Base-by-base conservation (phyloP, 1,140 invertebrate genomes). In the Maconellicoccus hirsutus region DNA sequence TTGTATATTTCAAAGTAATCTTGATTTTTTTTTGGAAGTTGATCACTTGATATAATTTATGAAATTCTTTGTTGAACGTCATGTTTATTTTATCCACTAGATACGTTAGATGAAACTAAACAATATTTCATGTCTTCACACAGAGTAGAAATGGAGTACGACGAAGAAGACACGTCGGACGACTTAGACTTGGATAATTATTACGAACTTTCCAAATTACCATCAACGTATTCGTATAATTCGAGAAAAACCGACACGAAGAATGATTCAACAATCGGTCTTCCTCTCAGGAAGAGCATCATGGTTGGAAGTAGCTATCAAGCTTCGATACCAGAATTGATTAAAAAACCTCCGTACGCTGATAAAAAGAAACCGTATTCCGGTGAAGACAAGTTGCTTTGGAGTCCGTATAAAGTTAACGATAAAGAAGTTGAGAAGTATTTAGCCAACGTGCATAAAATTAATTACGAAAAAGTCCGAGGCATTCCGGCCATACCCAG, bases 271-370 rank as follows among this genome's bases (percentile, higher is more conserved):
- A 66, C 22, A 25, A 66, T 66, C 61, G 61, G 61, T 23, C 61
- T 66, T 23, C 61, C 61, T 12, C 25, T 66, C 2, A 23, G 61
- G 59, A 74, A 84, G 83, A 96, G 91, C 21, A 97, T 98, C 72
- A 96, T 97, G 91, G 94, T 98, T 25, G 95, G 95, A 26, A 87
- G 87, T 75, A 92, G 95, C 77, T 98, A 91, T 79, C 95, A 98
- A 82, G 95, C 94, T 19, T 85, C 85, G 71, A 94, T 98, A 76
- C 94, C 95, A 0, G 92, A 94, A 79, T 93, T 92, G 21, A 81
- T 97, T 3, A 90, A 88, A 77, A 76, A 75, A 59, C 75, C 61
- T 22, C 27, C 52, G 3, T 88, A 87, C 77, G 96, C 97, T 81
- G 94, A 93, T 77, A 93, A 96, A 82, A 90, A 90, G 3, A 82